These are phyloP conservation scores for Paralichthys olivaceus DNA, from an alignment of 2,113 vertebrate genomes.

Conservation along the genomic window DNA sequence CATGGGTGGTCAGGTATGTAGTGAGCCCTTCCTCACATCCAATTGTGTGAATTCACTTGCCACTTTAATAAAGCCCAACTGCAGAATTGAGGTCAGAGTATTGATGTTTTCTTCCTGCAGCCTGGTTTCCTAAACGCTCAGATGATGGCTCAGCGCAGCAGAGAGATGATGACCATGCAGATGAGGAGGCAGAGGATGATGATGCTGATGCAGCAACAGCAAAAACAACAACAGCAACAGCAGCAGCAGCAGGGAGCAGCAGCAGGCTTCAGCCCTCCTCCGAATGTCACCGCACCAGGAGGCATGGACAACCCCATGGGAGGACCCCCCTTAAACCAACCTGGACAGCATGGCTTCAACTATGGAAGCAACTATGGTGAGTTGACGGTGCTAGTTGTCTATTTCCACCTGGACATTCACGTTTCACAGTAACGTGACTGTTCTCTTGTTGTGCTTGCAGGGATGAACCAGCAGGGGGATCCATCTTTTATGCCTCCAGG, in stretches of 20 bases:
- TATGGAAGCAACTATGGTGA: constrained; percentile 93
- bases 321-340: constrained; percentile 85
- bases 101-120: constrained; percentile 68
- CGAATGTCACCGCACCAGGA: constrained; percentile 92
- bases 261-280: constrained; percentile 92
- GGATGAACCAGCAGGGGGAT: constrained; percentile 92
- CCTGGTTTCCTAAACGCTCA: constrained; percentile 94
- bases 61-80: background rate
- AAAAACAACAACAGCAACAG: constrained; percentile 79
- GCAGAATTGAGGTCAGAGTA: background rate
- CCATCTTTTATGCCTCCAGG: constrained; percentile 87
- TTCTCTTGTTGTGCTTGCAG: constrained; percentile 76
- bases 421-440: background rate
- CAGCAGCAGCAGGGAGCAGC: constrained; percentile 75
- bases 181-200: constrained; percentile 92
- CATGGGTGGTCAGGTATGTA: constrained; percentile 83
- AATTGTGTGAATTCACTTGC: background rate
- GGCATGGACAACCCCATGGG: constrained; percentile 89
- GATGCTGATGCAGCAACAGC: constrained; percentile 85
- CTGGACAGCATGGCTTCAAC: constrained; percentile 90
- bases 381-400: background rate
- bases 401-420: background rate
- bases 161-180: constrained; percentile 91
- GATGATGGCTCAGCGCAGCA: constrained; percentile 94
- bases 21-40: background rate